A percentile compares a stretch with the other conserved stretches of the same genome.
phyloP scores from a whole-genome alignment of 2,888 invertebrate genomes.

The Drosophila ustulata region DNA sequence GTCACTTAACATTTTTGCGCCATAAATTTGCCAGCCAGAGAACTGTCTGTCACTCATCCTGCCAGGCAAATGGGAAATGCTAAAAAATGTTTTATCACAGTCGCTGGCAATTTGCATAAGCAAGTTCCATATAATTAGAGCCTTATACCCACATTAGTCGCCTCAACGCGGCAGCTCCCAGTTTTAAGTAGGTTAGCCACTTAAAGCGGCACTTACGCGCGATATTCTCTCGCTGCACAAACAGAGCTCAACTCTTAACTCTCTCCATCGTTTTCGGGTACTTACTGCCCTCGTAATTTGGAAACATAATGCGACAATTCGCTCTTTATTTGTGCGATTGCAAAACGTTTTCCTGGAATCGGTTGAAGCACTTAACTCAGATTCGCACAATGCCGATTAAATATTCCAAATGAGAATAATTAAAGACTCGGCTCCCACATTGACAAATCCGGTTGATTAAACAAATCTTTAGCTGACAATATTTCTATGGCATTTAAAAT shows the following conservation, averaged over 20 bases:
- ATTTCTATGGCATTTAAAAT: no score
- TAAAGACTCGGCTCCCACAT: not conserved
- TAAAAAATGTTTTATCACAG: constrained; percentile 46
- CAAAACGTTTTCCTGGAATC: not conserved
- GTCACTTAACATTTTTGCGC: constrained; percentile 43
- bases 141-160: constrained; percentile 27
- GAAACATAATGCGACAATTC: not conserved
- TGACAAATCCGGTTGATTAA: not conserved
- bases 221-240: not conserved
- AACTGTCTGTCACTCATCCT: not conserved
- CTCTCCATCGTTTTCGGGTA: not conserved
- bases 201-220: constrained; percentile 13
- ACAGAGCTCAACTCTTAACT: not conserved
- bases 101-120: constrained; percentile 53
- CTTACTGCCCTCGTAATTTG: not conserved
- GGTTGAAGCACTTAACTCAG: not conserved
- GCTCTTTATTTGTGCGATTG: not conserved
- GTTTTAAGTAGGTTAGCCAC: constrained; percentile 19
- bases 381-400: not conserved
- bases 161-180: constrained; percentile 12
- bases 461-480: no score
- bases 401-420: not conserved
- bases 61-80: not conserved
- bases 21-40: constrained; percentile 55
- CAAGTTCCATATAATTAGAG: constrained; percentile 58